Conservation (phyloP, 2,113 vertebrate genomes). For the Psettodes erumei region DNA sequence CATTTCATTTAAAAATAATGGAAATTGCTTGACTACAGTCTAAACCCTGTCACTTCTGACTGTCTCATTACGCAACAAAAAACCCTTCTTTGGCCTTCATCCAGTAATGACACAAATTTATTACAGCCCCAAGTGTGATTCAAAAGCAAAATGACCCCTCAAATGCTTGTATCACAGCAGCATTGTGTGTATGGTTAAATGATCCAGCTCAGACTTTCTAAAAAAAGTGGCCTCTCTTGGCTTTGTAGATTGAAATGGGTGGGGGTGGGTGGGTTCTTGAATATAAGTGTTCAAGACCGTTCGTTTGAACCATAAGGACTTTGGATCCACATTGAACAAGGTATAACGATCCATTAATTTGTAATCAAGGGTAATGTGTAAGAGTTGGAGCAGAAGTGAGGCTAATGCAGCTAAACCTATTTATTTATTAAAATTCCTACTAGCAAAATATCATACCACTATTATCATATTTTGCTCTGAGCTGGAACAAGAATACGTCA, state of each 20-base stretch:
- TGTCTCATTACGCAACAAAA: not conserved
- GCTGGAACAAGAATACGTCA: too few species aligned
- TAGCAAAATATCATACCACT: too few species aligned
- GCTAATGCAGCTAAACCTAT: not conserved
- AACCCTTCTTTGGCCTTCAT: not conserved
- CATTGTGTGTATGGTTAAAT: not conserved
- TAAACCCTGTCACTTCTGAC: not conserved
- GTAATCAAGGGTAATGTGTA: slow-evolving; percentile 23
- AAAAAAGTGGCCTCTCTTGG: not conserved
- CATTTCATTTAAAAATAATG: not conserved
- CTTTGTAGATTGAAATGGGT: slow-evolving; percentile 49
- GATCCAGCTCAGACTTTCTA: not conserved
- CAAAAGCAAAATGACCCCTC: not conserved
- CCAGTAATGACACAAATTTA: not conserved
- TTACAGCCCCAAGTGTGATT: not conserved
- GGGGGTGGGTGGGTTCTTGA: slow-evolving; percentile 55
- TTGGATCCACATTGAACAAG: slow-evolving; percentile 37
- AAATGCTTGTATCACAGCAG: not conserved
- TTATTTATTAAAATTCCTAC: not conserved
- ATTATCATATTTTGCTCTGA: too few species aligned
- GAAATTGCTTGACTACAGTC: not conserved
- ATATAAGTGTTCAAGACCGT: slow-evolving; percentile 13
- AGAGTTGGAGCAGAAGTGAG: slow-evolving; percentile 14
- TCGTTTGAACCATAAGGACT: slow-evolving; percentile 44
- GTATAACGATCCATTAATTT: slow-evolving; percentile 40